Conservation (phyloP, 2,113 vertebrate genomes). For the Heteronetta atricapilla region DNA sequence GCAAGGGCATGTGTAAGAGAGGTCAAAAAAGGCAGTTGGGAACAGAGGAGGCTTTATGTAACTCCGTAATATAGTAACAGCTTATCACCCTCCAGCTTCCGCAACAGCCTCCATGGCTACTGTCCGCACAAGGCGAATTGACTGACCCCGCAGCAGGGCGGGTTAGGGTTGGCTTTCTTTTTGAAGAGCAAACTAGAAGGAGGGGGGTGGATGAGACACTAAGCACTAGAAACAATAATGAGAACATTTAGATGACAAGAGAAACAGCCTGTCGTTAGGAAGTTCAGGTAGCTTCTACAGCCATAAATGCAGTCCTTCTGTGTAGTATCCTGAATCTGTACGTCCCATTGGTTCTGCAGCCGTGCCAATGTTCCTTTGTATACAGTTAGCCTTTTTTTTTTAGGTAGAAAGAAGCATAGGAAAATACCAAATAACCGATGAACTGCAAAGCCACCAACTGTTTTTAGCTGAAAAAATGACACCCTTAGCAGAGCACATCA, state of each 20-base stretch:
- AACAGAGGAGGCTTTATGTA: neutral
- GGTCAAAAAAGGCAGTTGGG: neutral
- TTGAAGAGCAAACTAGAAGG: neutral
- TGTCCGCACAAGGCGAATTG: neutral
- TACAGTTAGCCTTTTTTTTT: neutral
- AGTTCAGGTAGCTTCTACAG: neutral
- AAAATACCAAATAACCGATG: neutral
- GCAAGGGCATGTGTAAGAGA: neutral
- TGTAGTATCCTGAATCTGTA: neutral
- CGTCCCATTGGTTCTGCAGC: neutral
- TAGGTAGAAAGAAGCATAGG: neutral
- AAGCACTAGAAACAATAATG: neutral
- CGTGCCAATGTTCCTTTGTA: neutral
- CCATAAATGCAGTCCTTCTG: neutral
- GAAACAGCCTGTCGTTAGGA: neutral
- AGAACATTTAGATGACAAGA: neutral
- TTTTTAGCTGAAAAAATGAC: neutral
- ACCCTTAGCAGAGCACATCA: neutral
- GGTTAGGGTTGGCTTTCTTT: neutral
- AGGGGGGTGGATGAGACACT: neutral
- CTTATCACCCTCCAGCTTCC: neutral
- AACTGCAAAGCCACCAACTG: neutral
- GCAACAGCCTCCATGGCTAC: neutral
- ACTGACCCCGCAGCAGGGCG: neutral
- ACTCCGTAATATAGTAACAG: neutral